These are phyloP conservation scores for Anguilla marmorata DNA, from an alignment of 2,797 vertebrate genomes.

Conservation along the genomic window DNA sequence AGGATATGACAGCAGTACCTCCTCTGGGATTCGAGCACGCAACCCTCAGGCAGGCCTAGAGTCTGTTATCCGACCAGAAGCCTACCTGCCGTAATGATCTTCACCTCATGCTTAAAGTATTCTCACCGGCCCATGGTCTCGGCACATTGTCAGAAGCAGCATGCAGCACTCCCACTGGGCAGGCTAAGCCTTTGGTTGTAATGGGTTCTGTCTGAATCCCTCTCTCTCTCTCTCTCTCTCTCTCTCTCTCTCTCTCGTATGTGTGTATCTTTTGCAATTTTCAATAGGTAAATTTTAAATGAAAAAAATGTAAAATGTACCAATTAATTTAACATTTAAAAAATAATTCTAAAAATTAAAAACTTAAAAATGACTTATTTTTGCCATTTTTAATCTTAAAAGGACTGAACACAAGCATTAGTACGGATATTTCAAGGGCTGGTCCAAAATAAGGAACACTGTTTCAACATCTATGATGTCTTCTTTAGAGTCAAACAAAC, in stretches of 20 bases:
- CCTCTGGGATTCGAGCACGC: not conserved
- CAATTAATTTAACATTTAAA: too few relatives aligned
- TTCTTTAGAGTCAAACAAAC: too few relatives aligned
- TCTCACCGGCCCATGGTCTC: not conserved
- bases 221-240: too few relatives aligned
- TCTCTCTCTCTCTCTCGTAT: too few relatives aligned
- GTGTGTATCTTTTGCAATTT: too few relatives aligned
- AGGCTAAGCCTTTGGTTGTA: not conserved
- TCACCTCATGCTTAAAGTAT: conserved; percentile 2
- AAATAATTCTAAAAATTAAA: too few relatives aligned
- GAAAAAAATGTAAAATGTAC: too few relatives aligned
- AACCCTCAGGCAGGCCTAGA: not conserved
- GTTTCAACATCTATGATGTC: too few relatives aligned
- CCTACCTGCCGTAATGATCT: not conserved
- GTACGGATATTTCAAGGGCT: too few relatives aligned
- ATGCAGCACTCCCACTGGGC: not conserved
- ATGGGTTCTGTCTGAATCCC: not conserved
- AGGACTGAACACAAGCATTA: not conserved
- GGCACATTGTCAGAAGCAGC: not conserved
- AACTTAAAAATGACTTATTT: not conserved
- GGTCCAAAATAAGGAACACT: too few relatives aligned
- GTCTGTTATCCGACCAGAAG: not conserved
- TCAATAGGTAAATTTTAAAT: too few relatives aligned
- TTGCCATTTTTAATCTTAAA: not conserved
- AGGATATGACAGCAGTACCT: not conserved